Percentiles rank a stretch among this genome's conserved stretches.
Evolutionary conservation across 2,797 vertebrate genomes (phyloP).

Genomic region (Phoeniculus purpureus): DNA sequence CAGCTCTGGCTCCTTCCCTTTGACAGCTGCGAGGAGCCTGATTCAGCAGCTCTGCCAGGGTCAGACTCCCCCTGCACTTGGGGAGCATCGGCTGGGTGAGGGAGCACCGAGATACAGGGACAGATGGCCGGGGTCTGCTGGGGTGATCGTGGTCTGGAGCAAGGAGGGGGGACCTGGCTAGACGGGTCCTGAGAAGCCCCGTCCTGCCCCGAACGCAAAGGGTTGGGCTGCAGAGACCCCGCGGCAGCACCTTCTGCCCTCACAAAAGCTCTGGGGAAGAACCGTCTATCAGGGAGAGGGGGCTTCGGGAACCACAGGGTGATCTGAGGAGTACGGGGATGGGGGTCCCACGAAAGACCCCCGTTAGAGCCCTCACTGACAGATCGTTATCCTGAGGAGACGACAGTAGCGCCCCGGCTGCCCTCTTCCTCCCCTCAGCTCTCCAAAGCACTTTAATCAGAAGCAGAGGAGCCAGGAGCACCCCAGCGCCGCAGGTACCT

Average conservation of each 20-base stretch:
- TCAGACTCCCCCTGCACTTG: neutral
- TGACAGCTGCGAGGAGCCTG: fast-evolving
- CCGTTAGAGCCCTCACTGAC: neutral
- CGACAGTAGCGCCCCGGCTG: fast-evolving
- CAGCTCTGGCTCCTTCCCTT: neutral
- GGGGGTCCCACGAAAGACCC: neutral
- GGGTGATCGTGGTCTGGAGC: fast-evolving
- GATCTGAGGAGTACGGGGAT: neutral
- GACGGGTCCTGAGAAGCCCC: neutral
- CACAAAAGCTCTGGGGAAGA: neutral
- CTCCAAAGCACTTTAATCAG: neutral
- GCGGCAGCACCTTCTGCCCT: neutral
- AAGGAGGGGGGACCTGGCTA: neutral
- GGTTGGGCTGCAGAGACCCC: neutral
- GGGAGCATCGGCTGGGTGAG: neutral
- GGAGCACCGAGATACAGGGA: neutral
- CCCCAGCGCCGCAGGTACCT: fast-evolving
- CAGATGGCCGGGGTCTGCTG: neutral
- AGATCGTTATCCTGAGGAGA: neutral
- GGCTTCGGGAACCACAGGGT: neutral
- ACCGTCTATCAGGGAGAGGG: neutral
- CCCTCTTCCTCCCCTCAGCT: neutral
- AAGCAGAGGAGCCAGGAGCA: neutral
- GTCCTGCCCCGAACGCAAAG: neutral
- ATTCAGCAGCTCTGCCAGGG: neutral